Base-by-base conservation (phyloP, 2,888 invertebrate species). In the Phytoseiulus persimilis region DNA sequence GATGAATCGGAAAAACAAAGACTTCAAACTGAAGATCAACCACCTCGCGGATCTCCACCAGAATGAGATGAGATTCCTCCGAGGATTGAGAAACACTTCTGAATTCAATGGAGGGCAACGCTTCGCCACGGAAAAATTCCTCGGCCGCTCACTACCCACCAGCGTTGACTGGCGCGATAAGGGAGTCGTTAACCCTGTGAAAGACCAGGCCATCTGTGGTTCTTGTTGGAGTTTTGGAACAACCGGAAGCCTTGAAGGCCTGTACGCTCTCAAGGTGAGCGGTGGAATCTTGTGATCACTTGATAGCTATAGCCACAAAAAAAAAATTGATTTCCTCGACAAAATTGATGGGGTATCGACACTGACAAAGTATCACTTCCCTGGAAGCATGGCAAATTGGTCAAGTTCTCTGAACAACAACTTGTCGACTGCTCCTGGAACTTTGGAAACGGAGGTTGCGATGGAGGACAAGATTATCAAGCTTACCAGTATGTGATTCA, bases 141-240 rank as follows among this genome's bases (percentile, higher is more conserved):
- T 93, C n/a, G 83, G 92, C 0, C 91, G 91, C 0, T 94, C 94
- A 90, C 91, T 97, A 83, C 98, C 98, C 0, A 94, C 95, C 0
- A 95, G 94, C 91, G 94, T 95, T 92, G 98, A 98, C 93, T 98
- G 98, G 98, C 95, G 98, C 91, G 93, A 98, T 0, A 95, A 94
- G 91, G 98, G 93, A 92, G 91, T 91, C 83, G 90, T 90, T 11
- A 6, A 3, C 28, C 28, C n/a, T 18, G 91, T 91, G 0, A 91
- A 93, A 96, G 98, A 98, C 94, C 98, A 98, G 93, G 97, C 97
- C 0, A 96, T 98, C 18, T 98, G 98, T 93, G 98, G 98, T 0
- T 98, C 97, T 0, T 98, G 98, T 92, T 98, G 98, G 98, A 96
- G 96, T 91, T 98, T 98, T 93, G 98, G 98, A 33, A 97, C 98